Evolutionary conservation across 2,113 vertebrate species (phyloP).

Genomic region (Corythaixoides concolor): DNA sequence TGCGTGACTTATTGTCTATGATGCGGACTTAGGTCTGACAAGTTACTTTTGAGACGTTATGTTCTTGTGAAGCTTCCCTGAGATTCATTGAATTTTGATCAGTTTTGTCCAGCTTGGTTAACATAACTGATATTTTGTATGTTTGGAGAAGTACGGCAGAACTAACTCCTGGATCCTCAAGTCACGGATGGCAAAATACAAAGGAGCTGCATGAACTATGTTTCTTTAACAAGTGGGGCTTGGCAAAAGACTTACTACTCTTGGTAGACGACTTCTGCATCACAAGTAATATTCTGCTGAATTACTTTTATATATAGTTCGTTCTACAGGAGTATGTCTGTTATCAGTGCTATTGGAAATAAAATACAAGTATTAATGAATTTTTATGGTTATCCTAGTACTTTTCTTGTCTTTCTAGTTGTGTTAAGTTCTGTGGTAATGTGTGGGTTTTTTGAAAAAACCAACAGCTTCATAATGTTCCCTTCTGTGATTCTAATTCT

Average conservation of each 20-base stretch:
- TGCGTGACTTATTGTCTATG: neutral
- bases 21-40: neutral
- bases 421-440: neutral
- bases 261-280: neutral
- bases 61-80: neutral
- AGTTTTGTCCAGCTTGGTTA: neutral
- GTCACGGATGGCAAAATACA: neutral
- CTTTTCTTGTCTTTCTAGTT: neutral
- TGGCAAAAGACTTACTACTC: neutral
- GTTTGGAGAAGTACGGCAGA: neutral
- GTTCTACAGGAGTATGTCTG: neutral
- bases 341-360: neutral
- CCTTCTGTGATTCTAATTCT: neutral
- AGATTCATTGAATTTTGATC: neutral
- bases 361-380: neutral
- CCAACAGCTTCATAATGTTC: rapidly evolving
- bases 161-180: neutral
- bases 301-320: neutral
- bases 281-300: neutral
- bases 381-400: neutral
- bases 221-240: neutral
- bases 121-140: neutral
- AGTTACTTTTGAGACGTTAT: neutral
- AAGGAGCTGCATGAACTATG: neutral
- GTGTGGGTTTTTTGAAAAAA: neutral